phyloP scores from a whole-genome alignment of 2,113 vertebrate species.

The Pipa parva region DNA sequence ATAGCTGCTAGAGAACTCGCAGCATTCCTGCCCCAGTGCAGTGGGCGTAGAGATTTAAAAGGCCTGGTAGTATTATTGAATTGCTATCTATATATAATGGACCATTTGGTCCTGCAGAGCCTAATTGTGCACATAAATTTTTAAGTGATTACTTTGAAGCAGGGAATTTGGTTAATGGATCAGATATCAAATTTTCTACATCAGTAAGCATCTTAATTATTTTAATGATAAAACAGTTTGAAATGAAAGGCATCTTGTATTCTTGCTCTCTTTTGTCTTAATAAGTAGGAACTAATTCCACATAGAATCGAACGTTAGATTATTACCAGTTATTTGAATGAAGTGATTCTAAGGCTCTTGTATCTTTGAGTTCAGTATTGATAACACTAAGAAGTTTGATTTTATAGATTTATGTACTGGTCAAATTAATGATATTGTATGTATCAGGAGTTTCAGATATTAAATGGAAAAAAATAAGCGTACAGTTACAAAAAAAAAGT shows the following conservation, averaged over 20 bases:
- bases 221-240: conserved; percentile 53
- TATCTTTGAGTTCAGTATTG: conserved; percentile 38
- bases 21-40: no score
- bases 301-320: conserved; percentile 59
- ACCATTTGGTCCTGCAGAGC: background rate
- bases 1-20: no score
- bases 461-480: background rate
- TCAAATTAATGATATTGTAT: background rate
- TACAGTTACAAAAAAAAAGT: no score
- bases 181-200: conserved; percentile 53
- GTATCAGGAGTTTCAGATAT: no score
- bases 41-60: no score
- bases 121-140: conserved; percentile 29
- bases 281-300: conserved; percentile 55
- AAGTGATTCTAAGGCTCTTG: conserved; percentile 41
- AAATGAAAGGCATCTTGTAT: conserved; percentile 51
- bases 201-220: conserved; percentile 62
- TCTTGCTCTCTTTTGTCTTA: conserved; percentile 53
- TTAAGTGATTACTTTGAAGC: conserved; percentile 40
- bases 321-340: conserved; percentile 50
- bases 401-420: conserved; percentile 30
- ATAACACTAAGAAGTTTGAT: conserved; percentile 36
- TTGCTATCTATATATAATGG: background rate
- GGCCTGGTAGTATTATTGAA: background rate
- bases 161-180: conserved; percentile 51